Conservation (phyloP, 2,888 invertebrate species). For the Pharmacophagus antenor region DNA sequence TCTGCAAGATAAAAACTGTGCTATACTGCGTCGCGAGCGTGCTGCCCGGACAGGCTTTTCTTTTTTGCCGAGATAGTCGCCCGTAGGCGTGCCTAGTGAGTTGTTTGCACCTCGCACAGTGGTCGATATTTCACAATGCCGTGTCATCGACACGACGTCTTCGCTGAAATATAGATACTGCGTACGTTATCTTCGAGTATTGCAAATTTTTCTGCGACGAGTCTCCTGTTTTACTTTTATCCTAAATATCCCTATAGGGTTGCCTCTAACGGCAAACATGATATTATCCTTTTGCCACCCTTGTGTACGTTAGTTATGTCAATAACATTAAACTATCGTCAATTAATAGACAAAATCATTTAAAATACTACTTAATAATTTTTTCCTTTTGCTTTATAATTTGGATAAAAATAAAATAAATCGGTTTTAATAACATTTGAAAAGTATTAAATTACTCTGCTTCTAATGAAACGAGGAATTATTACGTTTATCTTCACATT, state of each 20-base stretch:
- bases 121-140: conserved; percentile 71
- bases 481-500: too few species aligned
- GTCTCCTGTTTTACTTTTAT: conserved; percentile 10
- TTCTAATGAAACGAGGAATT: too few species aligned
- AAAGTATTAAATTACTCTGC: too few species aligned
- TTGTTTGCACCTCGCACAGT: conserved; percentile 76
- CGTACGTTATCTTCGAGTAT: conserved; percentile 41
- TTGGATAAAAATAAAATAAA: too few species aligned
- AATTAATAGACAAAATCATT: too few species aligned
- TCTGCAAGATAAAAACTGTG: conserved; percentile 79
- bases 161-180: conserved; percentile 45
- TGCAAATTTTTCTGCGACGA: conserved; percentile 41
- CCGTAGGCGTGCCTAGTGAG: conserved; percentile 77
- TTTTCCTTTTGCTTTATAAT: too few species aligned
- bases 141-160: conserved; percentile 65
- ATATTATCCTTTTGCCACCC: too few species aligned
- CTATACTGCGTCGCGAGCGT: conserved; percentile 65
- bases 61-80: conserved; percentile 66
- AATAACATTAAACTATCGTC: too few species aligned
- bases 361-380: too few species aligned
- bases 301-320: too few species aligned
- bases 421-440: too few species aligned
- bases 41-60: conserved; percentile 50
- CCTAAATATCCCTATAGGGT: background rate
- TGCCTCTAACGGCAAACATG: background rate